Base-by-base conservation (phyloP, 2,888 invertebrate species). In the Tenthredo scrophulariae region DNA sequence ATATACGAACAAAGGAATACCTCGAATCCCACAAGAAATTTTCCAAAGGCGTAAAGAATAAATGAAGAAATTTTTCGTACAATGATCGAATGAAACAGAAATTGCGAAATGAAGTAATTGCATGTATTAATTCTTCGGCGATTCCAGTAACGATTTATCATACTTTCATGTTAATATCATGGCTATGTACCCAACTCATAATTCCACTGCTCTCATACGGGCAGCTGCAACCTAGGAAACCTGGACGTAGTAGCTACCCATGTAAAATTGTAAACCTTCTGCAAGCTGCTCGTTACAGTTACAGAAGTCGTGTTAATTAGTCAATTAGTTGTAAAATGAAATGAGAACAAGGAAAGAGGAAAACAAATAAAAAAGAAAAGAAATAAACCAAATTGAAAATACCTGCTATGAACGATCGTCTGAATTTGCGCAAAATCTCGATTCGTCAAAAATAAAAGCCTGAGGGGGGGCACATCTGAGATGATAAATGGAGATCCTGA, bases 1-100 rank as follows among this genome's bases (percentile, higher is more conserved):
- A 2, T 22, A 72, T 40, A n/a, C 2, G 33, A 43, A 74, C 40
- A 29, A 37, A 74, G 72, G 22, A 74, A 43, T 22, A 74, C 43
- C 43, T 29, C 1, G 43, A n/a, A 74, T 74, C 72, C 72, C 43
- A 74, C 72, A 22, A 74, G 72, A 43, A 74, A 74, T 43, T 43
- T 43, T 13, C n/a, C 43, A 74, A 74, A 43, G 43, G 29, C 62
- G 26, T 62, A 26, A 22, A 58, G 22, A 58, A 46, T 46, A 58
- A 58, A n/a, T 58, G 6, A 58, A 58, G 9, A 22, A 9, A 62
- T 13, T 62, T 62, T 26, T 26, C 62, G 62, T 62, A 62, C 13
- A 62, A 62, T 62, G 62, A n/a, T n/a, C n/a, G n/a, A 7, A 26
- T 26, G 62, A 62, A 22, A 54, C n/a, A n/a, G 22, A 26, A 62